phyloP scores from a whole-genome alignment of 2,113 vertebrate species.

The Herpetotheres cachinnans region DNA sequence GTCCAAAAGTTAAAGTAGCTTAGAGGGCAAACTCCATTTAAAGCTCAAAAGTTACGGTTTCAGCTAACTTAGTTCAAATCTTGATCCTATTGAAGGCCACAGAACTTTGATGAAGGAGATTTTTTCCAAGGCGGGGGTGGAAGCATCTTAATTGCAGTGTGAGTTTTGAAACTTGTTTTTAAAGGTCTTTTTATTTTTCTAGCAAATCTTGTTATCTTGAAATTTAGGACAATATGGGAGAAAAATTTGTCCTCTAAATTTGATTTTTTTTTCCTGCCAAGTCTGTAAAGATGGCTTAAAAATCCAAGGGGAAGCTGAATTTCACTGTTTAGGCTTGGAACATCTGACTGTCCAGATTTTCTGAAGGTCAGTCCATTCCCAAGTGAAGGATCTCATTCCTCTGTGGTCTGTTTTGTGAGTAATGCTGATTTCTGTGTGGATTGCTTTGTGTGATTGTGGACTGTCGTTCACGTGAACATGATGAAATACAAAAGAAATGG shows the following conservation, averaged over 20 bases:
- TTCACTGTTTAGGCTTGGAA: background rate
- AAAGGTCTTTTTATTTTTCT: background rate
- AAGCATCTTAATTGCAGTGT: background rate
- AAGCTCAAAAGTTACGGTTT: background rate
- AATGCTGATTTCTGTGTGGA: background rate
- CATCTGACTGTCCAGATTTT: background rate
- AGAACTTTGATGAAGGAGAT: background rate
- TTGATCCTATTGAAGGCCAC: background rate
- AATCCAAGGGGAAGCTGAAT: background rate
- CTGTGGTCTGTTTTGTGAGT: background rate
- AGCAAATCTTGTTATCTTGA: background rate
- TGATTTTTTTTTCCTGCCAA: background rate
- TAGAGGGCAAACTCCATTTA: background rate
- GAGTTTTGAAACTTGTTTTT: background rate
- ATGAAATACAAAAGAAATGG: background rate
- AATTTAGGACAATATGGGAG: background rate
- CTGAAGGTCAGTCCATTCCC: background rate
- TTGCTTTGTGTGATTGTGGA: background rate
- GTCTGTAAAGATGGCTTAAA: background rate
- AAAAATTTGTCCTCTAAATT: background rate
- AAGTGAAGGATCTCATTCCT: background rate
- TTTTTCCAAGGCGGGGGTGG: background rate
- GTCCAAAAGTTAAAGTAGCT: background rate
- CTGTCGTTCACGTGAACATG: background rate
- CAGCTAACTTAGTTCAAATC: background rate